A percentile compares a stretch with the other conserved stretches of the same genome.
Evolutionary conservation across 2,888 invertebrate species (phyloP).

Genomic region (Halocaridina rubra): DNA sequence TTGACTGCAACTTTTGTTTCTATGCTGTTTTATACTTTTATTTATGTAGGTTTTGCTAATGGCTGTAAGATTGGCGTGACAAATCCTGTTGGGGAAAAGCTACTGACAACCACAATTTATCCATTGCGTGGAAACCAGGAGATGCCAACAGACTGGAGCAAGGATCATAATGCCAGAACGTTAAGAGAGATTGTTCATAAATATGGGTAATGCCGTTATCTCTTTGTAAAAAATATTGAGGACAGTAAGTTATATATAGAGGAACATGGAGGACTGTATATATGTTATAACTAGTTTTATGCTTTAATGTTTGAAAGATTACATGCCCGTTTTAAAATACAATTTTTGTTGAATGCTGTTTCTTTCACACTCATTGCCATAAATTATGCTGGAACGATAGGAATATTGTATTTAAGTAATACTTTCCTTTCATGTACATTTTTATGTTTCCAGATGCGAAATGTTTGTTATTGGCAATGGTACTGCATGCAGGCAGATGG

Average conservation of each 20-base stretch:
- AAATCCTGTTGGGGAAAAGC: conserved; percentile 77
- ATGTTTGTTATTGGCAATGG: conserved; percentile 92
- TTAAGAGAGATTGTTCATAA: conserved; percentile 71
- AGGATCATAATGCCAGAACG: conserved; percentile 69
- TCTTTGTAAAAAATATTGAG: too few relatives aligned
- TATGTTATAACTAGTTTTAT: too few relatives aligned
- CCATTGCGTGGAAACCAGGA: conserved; percentile 70
- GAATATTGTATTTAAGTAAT: too few relatives aligned
- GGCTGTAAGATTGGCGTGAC: conserved; percentile 92
- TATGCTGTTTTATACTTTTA: too few relatives aligned
- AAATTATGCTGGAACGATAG: too few relatives aligned
- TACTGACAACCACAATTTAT: conserved; percentile 78
- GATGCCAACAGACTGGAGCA: conserved; percentile 64
- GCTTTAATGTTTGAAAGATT: too few relatives aligned
- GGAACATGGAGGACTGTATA: too few relatives aligned
- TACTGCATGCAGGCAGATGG: conserved; percentile 89
- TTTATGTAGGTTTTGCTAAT: conserved; percentile 77
- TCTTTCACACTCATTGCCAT: too few relatives aligned
- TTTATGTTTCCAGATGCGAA: conserved; percentile 67
- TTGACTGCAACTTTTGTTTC: too few relatives aligned
- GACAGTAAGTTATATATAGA: too few relatives aligned
- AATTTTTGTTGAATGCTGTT: too few relatives aligned
- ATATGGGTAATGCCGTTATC: conserved; percentile 71
- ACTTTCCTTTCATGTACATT: not conserved
- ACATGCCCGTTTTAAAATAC: too few relatives aligned